These are phyloP conservation scores for Hyposmocoma kahamanoa DNA, from an alignment of 1,140 invertebrate genomes.

Conservation along the genomic window DNA sequence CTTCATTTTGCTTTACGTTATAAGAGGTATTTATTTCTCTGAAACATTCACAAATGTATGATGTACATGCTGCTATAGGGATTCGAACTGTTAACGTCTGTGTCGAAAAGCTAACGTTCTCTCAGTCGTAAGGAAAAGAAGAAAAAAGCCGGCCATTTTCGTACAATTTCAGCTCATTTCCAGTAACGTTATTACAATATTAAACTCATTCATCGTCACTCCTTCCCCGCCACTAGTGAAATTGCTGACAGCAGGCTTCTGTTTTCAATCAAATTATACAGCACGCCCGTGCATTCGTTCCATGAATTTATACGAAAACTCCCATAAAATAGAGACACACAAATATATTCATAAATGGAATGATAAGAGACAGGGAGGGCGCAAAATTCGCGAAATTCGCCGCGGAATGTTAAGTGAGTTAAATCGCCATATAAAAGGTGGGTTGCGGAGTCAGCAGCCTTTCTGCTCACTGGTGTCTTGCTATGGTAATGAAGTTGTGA, in stretches of 20 bases:
- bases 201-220: slow-evolving; percentile 42
- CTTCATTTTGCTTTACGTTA: too few species aligned
- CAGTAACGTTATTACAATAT: slow-evolving; percentile 38
- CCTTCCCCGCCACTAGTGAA: slow-evolving; percentile 22
- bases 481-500: slow-evolving; percentile 50
- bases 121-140: too few species aligned
- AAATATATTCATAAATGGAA: slow-evolving; percentile 33
- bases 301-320: slow-evolving; percentile 44
- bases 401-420: slow-evolving; percentile 61
- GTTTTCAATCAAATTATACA: slow-evolving; percentile 62
- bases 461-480: slow-evolving; percentile 35
- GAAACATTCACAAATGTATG: too few species aligned
- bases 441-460: slow-evolving; percentile 42
- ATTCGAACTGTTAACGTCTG: too few species aligned
- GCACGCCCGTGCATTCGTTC: slow-evolving; percentile 32
- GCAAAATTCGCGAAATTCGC: slow-evolving; percentile 42
- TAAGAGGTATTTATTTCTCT: too few species aligned
- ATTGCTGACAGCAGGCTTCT: slow-evolving; percentile 43
- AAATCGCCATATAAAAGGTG: slow-evolving; percentile 68
- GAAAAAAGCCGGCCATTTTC: too few species aligned
- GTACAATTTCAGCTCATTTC: too few species aligned
- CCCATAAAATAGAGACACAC: slow-evolving; percentile 27
- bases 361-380: slow-evolving; percentile 30
- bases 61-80: too few species aligned
- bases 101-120: too few species aligned